Conservation (phyloP, 2,797 vertebrate genomes). For the Hyperoplus lanceolatus region DNA sequence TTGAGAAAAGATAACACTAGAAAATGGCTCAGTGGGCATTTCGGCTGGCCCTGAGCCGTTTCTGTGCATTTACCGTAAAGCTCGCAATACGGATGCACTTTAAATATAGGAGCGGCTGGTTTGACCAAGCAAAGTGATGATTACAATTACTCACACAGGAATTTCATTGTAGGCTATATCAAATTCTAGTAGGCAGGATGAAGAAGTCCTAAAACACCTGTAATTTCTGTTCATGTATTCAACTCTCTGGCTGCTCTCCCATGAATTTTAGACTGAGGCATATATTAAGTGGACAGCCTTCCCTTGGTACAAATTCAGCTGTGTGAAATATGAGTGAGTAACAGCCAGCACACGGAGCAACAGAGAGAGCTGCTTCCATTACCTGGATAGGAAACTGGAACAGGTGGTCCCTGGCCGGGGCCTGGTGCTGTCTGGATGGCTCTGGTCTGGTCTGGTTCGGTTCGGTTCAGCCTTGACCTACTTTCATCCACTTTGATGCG, state of each 20-base stretch:
- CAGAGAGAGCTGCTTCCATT: conserved; percentile 22
- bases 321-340: conserved; percentile 37
- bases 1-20: too few relatives aligned
- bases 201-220: neutral
- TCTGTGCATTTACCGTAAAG: too few relatives aligned
- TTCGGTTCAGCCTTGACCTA: conserved; percentile 53
- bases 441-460: conserved; percentile 55
- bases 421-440: conserved; percentile 51
- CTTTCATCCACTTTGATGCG: conserved; percentile 61
- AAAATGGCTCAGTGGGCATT: too few relatives aligned
- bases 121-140: too few relatives aligned
- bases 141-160: too few relatives aligned
- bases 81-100: too few relatives aligned
- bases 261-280: conserved; percentile 6
- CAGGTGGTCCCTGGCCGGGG: conserved; percentile 57
- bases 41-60: too few relatives aligned
- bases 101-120: too few relatives aligned
- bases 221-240: conserved; percentile 7
- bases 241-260: neutral
- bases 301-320: conserved; percentile 1
- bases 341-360: neutral
- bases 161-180: too few relatives aligned
- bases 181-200: too few relatives aligned
- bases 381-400: conserved; percentile 78
- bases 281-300: conserved; percentile 3